These are phyloP conservation scores for Gryllus bimaculatus DNA, from an alignment of 1,140 invertebrate genomes.

Conservation along the genomic window DNA sequence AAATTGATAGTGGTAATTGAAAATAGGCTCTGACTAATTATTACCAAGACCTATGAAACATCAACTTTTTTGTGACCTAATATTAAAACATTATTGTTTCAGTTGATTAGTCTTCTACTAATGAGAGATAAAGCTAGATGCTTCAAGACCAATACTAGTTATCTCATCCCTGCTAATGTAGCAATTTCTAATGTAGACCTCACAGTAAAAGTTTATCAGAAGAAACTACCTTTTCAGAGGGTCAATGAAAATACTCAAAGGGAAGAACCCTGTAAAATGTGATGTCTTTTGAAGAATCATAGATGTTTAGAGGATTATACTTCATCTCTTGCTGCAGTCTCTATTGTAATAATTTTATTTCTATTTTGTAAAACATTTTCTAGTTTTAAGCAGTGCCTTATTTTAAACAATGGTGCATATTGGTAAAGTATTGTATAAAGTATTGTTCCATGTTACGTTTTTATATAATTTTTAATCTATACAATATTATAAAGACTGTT, in stretches of 20 bases:
- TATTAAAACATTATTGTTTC: too few relatives aligned
- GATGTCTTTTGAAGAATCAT: not conserved
- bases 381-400: conserved; percentile 4
- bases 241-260: not conserved
- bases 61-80: too few relatives aligned
- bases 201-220: too few relatives aligned
- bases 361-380: not conserved
- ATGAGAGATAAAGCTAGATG: not conserved
- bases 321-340: not conserved
- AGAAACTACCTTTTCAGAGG: not conserved
- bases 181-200: not conserved
- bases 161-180: not conserved
- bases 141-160: not conserved
- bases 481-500: not conserved
- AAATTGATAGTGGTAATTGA: too few relatives aligned
- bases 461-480: conserved; percentile 4
- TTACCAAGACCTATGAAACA: too few relatives aligned
- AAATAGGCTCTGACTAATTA: too few relatives aligned
- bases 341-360: not conserved
- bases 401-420: not conserved
- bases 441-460: not conserved
- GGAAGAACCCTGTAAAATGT: not conserved
- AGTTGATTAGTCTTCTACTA: too few relatives aligned
- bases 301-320: not conserved
- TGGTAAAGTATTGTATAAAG: not conserved